phyloP scores from a whole-genome alignment of 2,888 invertebrate genomes.

The Hydropsyche betteni region DNA sequence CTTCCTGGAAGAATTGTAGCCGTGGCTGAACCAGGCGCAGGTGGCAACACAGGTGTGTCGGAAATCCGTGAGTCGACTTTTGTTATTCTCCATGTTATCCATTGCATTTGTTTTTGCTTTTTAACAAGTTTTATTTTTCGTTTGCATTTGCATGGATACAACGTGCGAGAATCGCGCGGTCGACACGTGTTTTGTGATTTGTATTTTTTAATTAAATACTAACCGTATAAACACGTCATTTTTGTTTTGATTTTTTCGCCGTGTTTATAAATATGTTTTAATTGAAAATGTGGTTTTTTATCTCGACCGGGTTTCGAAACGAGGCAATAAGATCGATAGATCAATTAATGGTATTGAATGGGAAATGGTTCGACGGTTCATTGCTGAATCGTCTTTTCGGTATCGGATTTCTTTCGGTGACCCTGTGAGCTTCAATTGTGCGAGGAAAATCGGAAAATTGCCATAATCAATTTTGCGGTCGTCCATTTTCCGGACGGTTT shows the following conservation, averaged over 20 bases:
- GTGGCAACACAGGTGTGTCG: conserved; percentile 59
- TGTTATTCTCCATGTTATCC: conserved; percentile 26
- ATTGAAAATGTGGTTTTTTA: too few relatives aligned
- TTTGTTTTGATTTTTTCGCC: too few relatives aligned
- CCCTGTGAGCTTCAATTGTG: too few relatives aligned
- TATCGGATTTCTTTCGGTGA: conserved; percentile 8
- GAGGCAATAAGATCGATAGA: conserved; percentile 18
- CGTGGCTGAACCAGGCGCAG: conserved; percentile 66
- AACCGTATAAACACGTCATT: too few relatives aligned
- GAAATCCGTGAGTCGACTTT: conserved; percentile 60
- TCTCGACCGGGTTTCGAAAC: too few relatives aligned
- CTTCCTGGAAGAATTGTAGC: conserved; percentile 76
- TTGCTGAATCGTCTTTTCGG: conserved; percentile 1
- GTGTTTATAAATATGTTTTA: too few relatives aligned
- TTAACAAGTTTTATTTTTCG: too few relatives aligned
- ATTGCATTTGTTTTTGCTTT: background rate
- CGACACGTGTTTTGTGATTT: too few relatives aligned
- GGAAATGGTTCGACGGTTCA: conserved; percentile 1
- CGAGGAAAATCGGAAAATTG: conserved; percentile 18
- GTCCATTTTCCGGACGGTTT: too few relatives aligned
- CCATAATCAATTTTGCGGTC: conserved; percentile 18
- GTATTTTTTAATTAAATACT: too few relatives aligned
- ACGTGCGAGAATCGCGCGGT: too few relatives aligned
- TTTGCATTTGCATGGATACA: too few relatives aligned
- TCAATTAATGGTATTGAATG: conserved; percentile 9